Percentiles rank a stretch among this genome's conserved stretches.
Conservation (phyloP, 1,140 invertebrate genomes). For the Drosophila lacertosa region DNA sequence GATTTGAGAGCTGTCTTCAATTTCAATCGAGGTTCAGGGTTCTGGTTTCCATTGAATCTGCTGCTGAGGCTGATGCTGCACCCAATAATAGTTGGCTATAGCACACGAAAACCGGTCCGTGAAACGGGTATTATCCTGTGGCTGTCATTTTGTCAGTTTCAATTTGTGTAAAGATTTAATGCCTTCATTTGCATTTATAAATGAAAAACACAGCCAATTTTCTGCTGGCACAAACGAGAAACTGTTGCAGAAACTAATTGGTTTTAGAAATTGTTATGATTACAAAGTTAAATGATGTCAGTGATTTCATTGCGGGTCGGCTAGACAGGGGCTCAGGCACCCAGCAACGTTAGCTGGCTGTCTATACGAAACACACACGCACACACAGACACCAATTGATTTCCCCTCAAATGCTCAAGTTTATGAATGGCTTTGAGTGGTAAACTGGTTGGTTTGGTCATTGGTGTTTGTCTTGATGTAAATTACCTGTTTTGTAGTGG, state of each 20-base stretch:
- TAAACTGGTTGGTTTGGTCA: constrained; percentile 58
- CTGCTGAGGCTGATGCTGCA: constrained; percentile 1
- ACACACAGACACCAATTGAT: constrained; percentile 52
- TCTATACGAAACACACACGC: constrained; percentile 19
- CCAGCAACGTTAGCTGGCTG: constrained; percentile 19
- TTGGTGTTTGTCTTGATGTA: constrained; percentile 9
- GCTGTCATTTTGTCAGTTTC: constrained; percentile 69
- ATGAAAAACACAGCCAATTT: constrained; percentile 71
- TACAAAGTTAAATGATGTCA: constrained; percentile 78
- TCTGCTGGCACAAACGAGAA: constrained; percentile 23
- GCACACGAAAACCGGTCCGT: constrained; percentile 40
- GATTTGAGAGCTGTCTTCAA: constrained; percentile 15
- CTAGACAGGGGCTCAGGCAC: constrained; percentile 46
- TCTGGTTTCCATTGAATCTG: constrained; percentile 24
- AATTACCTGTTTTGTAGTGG: constrained; percentile 64
- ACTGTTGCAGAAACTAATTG: constrained; percentile 62
- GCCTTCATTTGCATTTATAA: constrained; percentile 80
- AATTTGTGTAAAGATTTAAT: constrained; percentile 76
- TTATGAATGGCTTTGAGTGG: constrained; percentile 74
- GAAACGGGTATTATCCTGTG: constrained; percentile 64
- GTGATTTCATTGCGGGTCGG: constrained; percentile 69
- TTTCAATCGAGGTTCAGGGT: constrained; percentile 37
- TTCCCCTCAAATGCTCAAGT: constrained; percentile 48
- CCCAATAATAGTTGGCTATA: constrained; percentile 29
- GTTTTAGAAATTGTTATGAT: constrained; percentile 81